Base-by-base conservation (phyloP, 1,140 invertebrate genomes). In the Leptestheria dahalacensis region DNA sequence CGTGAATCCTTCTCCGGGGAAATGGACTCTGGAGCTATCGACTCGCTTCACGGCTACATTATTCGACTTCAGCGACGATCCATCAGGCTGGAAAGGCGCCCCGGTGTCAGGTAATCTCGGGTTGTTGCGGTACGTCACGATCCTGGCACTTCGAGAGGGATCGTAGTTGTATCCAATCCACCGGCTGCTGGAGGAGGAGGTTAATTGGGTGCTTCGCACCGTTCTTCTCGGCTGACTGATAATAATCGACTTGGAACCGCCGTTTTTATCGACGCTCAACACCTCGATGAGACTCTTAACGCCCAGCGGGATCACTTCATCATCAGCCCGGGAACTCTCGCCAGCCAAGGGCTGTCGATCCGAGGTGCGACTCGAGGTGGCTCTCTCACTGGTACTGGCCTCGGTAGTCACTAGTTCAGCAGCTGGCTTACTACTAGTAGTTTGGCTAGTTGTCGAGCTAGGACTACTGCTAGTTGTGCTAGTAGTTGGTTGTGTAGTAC, bases 161-260 rank as follows among this genome's bases (percentile, higher is more conserved):
- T 21, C 29, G 11, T 41, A 9, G 10, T 60, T 60, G 20, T 52
- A 60, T 26, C 58, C 58, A 33, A 60, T 60, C 58, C 58, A 60
- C 51, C 48, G 18, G 28, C 15, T 24, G n/a, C 25, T n/a, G 26
- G 29, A 25, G 18, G 29, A 10, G 46, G 28, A 46, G 20, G 20
- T 21, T 41, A 15, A 15, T 41, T 41, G 6, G 15, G 15, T 15
- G 15, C 23, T 28, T 9, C 58, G 15, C 6, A n/a, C 26, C 53
- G 23, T 25, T 56, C 25, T 25, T 29, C 24, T 12, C 58, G 58
- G 25, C 33, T 50, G 48, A 15, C 58, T 60, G 20, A 60, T 60
- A 29, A 60, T 60, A 28, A 60, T 52, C 21, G 58, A 60, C 28
- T 60, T 60, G 15, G 58, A 50, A 21, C 25, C 58, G 12, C 51